Evolutionary conservation across 2,113 vertebrate genomes (phyloP).

Genomic region (Tricholaema leucomelas): DNA sequence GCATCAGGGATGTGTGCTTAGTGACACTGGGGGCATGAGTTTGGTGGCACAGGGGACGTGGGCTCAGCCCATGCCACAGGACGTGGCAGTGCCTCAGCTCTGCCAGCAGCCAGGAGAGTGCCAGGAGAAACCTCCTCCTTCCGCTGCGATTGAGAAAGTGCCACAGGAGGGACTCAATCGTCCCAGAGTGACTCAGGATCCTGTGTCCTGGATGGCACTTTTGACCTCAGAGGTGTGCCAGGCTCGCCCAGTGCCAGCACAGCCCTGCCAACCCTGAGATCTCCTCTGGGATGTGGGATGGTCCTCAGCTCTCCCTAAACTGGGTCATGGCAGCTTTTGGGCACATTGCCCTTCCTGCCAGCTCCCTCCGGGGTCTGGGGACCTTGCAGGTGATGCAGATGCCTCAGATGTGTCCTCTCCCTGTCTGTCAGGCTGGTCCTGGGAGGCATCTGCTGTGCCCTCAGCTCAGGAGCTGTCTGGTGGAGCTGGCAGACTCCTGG

Average conservation of each 20-base stretch:
- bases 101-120: not conserved
- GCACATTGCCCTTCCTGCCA: not conserved
- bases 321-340: not conserved
- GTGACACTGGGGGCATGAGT: not conserved
- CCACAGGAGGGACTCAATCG: not conserved
- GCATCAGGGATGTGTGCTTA: too few relatives aligned
- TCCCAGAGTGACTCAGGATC: slow-evolving; percentile 24
- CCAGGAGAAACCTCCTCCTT: slow-evolving; percentile 11
- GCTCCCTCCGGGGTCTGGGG: not conserved
- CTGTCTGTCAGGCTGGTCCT: not conserved
- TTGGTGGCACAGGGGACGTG: not conserved
- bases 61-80: not conserved
- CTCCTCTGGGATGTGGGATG: not conserved
- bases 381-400: not conserved
- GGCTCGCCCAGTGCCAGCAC: not conserved
- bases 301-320: not conserved
- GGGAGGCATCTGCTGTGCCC: not conserved
- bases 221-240: not conserved
- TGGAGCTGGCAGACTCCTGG: not conserved
- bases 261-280: not conserved
- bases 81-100: not conserved
- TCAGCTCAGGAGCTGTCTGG: not conserved
- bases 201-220: not conserved
- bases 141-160: slow-evolving; percentile 22
- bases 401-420: not conserved